These are phyloP conservation scores for Bimastos eiseni DNA, from an alignment of 2,888 invertebrate species.

Conservation along the genomic window DNA sequence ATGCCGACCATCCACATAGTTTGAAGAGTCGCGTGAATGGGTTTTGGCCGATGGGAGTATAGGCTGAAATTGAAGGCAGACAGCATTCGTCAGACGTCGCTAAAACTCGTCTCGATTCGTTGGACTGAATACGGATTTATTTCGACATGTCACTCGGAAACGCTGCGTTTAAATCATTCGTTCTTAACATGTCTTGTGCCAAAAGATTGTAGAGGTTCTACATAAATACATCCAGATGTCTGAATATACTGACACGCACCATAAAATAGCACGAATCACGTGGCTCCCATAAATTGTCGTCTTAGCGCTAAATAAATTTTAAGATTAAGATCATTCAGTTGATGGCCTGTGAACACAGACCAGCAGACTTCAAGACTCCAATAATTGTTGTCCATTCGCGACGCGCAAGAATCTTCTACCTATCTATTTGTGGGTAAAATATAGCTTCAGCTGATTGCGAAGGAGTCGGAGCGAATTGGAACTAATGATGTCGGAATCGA, in stretches of 20 bases:
- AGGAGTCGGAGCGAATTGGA: neutral
- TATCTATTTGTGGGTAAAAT: neutral
- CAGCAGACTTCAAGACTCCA: neutral
- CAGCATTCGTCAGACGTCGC: neutral
- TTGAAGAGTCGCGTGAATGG: neutral
- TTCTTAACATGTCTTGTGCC: too few relatives aligned
- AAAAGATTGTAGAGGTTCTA: too few relatives aligned
- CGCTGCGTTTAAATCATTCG: neutral
- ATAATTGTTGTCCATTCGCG: neutral
- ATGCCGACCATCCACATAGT: neutral
- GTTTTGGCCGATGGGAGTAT: neutral
- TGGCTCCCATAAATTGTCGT: neutral
- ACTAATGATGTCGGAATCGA: neutral
- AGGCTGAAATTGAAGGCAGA: neutral
- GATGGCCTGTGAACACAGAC: neutral
- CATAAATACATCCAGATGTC: too few relatives aligned
- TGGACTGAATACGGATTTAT: neutral
- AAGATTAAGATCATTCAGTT: neutral
- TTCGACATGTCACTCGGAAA: neutral
- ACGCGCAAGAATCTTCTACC: neutral
- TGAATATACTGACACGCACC: neutral
- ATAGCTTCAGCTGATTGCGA: neutral
- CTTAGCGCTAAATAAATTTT: neutral
- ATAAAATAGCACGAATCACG: neutral
- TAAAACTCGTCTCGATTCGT: neutral